Evolutionary conservation across 2,113 vertebrate species (phyloP).

Genomic region (Nycticryphes semicollaris): DNA sequence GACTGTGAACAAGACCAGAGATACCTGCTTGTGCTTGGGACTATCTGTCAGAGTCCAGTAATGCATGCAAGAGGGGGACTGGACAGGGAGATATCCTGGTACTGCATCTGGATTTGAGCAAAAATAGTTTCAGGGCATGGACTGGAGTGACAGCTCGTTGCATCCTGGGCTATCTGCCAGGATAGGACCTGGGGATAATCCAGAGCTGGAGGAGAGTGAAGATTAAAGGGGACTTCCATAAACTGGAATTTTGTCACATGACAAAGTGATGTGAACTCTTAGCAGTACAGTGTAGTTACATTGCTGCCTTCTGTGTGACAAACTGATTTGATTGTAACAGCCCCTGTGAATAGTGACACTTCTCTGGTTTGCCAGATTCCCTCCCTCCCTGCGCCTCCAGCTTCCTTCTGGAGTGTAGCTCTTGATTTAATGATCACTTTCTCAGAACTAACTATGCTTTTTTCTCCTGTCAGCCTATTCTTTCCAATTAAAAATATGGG

Average conservation of each 20-base stretch:
- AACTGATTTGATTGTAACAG: background rate
- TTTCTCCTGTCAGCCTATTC: background rate
- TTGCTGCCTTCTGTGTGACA: background rate
- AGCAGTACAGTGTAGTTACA: background rate
- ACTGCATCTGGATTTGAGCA: accelerated
- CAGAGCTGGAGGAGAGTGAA: background rate
- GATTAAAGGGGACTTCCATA: background rate
- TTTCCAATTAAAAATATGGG: background rate
- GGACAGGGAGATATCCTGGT: background rate
- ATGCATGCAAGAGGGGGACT: background rate
- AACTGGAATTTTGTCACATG: background rate
- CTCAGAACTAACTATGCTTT: background rate
- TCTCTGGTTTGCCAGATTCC: background rate
- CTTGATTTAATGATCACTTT: background rate
- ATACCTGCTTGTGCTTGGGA: background rate
- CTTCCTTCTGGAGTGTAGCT: background rate
- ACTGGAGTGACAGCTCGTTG: background rate
- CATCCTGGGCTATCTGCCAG: background rate
- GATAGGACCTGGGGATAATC: background rate
- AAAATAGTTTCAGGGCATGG: background rate
- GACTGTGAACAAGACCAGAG: background rate
- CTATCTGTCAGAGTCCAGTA: background rate
- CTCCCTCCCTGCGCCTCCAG: background rate
- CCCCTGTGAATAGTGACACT: background rate
- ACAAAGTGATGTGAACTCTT: background rate